Conservation (phyloP, 1,140 invertebrate genomes). For the Triops longicaudatus region DNA sequence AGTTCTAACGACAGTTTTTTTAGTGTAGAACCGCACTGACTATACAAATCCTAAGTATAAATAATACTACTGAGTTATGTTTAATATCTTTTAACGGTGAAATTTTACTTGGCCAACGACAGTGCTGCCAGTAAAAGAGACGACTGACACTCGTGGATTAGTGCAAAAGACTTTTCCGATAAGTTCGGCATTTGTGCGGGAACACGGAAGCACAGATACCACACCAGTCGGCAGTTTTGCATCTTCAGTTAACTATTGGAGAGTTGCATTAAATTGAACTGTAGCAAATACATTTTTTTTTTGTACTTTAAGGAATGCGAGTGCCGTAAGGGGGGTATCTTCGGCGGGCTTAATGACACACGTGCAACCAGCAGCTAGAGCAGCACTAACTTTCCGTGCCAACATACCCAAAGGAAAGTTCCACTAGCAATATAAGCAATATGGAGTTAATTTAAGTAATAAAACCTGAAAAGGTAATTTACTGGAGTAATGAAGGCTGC, state of each 20-base stretch:
- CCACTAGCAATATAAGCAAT: conserved; percentile 59
- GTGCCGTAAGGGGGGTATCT: conserved; percentile 89
- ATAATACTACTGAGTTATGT: conserved; percentile 39
- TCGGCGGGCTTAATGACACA: conserved; percentile 92
- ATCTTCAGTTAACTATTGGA: conserved; percentile 59
- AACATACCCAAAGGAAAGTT: conserved; percentile 99
- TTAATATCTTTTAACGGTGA: conserved; percentile 3
- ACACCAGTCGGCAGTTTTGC: conserved; percentile 73
- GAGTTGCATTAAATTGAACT: neutral
- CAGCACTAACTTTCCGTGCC: conserved; percentile 86
- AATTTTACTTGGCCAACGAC: neutral
- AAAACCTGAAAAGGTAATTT: conserved; percentile 76
- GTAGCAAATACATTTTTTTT: neutral
- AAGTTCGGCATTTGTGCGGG: conserved; percentile 58
- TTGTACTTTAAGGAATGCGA: conserved; percentile 55
- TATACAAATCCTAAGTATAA: conserved; percentile 56
- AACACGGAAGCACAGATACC: conserved; percentile 84
- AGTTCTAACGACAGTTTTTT: conserved; percentile 87
- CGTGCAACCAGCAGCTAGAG: conserved; percentile 89
- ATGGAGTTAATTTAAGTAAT: conserved; percentile 90
- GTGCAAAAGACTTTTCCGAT: conserved; percentile 83
- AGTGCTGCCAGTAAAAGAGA: conserved; percentile 79
- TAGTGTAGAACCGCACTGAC: conserved; percentile 72
- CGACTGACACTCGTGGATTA: conserved; percentile 69
- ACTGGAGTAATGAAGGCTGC: conserved; percentile 66